Conservation (phyloP, 2,113 vertebrate genomes). For the Pholis gunnellus region DNA sequence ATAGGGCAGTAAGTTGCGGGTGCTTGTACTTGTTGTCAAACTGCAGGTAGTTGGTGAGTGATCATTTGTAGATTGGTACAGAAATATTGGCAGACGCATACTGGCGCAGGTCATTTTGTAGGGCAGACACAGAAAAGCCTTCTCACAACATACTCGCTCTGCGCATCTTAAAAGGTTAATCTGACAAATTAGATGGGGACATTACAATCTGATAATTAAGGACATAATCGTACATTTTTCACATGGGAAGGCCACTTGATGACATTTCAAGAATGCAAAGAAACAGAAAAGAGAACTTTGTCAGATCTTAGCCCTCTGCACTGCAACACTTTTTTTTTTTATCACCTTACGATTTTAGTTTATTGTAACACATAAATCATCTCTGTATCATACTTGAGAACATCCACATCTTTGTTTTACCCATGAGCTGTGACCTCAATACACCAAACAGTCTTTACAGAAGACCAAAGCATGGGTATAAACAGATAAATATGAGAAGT, state of each 20-base stretch:
- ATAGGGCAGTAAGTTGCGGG: slow-evolving; percentile 27
- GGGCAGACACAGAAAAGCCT: slow-evolving; percentile 3
- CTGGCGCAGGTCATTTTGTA: slow-evolving; percentile 5
- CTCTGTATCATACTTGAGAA: slow-evolving; percentile 57
- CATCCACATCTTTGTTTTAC: slow-evolving; percentile 70
- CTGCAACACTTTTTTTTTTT: slow-evolving; percentile 32
- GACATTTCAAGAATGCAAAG: slow-evolving; percentile 29
- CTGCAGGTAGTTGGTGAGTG: slow-evolving; percentile 33
- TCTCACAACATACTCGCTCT: slow-evolving; percentile 6
- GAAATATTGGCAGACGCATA: slow-evolving; percentile 35
- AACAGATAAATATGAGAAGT: slow-evolving; percentile 81
- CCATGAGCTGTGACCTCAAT: slow-evolving; percentile 73
- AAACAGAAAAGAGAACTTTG: slow-evolving; percentile 27
- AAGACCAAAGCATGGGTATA: slow-evolving; percentile 55
- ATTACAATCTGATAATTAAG: slow-evolving; percentile 48
- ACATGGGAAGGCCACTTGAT: not conserved
- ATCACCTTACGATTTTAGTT: slow-evolving; percentile 51
- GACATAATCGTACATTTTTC: slow-evolving; percentile 12
- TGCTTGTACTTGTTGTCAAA: slow-evolving; percentile 41
- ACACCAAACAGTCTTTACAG: slow-evolving; percentile 61
- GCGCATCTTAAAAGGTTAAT: slow-evolving; percentile 46
- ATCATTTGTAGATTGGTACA: slow-evolving; percentile 28
- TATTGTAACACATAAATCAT: slow-evolving; percentile 77
- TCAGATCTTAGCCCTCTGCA: slow-evolving; percentile 1
- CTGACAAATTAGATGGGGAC: slow-evolving; percentile 51